Base-by-base conservation (phyloP, 1,140 invertebrate genomes). In the Conopomorpha cramerella region DNA sequence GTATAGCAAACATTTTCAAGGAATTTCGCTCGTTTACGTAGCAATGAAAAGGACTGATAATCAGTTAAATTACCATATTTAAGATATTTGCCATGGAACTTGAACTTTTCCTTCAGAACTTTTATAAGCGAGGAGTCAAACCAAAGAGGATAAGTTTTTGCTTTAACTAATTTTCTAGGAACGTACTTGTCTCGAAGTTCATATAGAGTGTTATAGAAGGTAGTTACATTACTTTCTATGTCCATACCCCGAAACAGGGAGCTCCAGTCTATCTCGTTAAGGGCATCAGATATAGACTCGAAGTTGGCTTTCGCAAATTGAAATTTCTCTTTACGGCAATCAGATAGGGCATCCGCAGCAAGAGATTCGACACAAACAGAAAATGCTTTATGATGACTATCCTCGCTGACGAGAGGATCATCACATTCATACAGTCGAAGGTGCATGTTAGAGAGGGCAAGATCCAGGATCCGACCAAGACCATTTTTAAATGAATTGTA, bases 71-170 rank as follows among this genome's bases (percentile, higher is more conserved):
- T 49, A 8, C 19, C 26, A 34, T 50, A 50, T 8, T 18, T 39
- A 42, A 44, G 46, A 18, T 30, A 50, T 38, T 46, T 46, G 25
- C n/a, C 6, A 8, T 37, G 35, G 13, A 32, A 44, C 32, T 50
- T 50, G 23, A 36, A 38, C 37, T 43, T 50, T 41, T 50, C 43
- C 38, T 39, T 50, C 25, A 46, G 0, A 10, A 34, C 16, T 41
- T 49, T 49, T 2, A 42, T 38, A 1, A 49, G 17, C 0, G 46
- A 10, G 2, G 18, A 30, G 15, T 35, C 40, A 23, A 32, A 49
- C 46, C 40, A 49, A 8, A 30, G 32, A 3, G 47, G 41, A 19
- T 46, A 43, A 1, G 8, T 8, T 7, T 19, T 26, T 8, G 31
- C 10, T 3, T 8, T 33, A 1, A 43, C 16, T 1, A 14, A 15